Percentiles rank a stretch among this genome's conserved stretches.
Conservation (phyloP, 2,113 vertebrate genomes). For the Cromileptes altivelis region DNA sequence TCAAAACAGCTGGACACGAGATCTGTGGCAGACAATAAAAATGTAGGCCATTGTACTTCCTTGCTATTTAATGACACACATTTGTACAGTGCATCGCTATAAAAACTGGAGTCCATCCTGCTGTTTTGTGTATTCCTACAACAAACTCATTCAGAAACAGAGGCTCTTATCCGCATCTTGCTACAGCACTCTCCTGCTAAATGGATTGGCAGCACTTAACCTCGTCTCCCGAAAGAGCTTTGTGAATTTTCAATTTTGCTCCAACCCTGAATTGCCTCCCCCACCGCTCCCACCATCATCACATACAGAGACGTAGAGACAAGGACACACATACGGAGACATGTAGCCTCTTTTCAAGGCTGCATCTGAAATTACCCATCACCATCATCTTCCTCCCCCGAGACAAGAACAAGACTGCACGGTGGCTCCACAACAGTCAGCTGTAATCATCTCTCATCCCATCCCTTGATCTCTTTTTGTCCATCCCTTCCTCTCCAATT, state of each 20-base stretch:
- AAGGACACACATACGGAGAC: conserved; percentile 54
- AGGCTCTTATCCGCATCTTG: conserved; percentile 36
- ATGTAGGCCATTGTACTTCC: background rate
- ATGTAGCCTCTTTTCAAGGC: conserved; percentile 69
- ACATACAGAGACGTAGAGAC: conserved; percentile 35
- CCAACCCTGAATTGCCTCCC: conserved; percentile 29
- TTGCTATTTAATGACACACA: conserved; percentile 23
- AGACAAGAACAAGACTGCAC: conserved; percentile 55
- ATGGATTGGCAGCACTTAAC: conserved; percentile 81
- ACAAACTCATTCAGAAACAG: conserved; percentile 23
- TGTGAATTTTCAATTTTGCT: conserved; percentile 75
- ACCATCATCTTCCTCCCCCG: conserved; percentile 59
- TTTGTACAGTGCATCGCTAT: background rate
- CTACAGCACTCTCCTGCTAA: conserved; percentile 67
- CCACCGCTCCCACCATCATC: conserved; percentile 2
- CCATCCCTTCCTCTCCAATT: conserved; percentile 47
- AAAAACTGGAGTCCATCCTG: conserved; percentile 4
- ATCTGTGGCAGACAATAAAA: background rate
- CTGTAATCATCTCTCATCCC: conserved; percentile 70
- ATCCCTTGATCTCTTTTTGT: conserved; percentile 55
- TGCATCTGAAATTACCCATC: conserved; percentile 67
- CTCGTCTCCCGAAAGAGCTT: conserved; percentile 65
- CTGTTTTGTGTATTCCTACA: conserved; percentile 23
- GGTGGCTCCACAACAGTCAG: conserved; percentile 52
- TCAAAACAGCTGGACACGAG: conserved; percentile 53